Evolutionary conservation across 2,797 vertebrate genomes (phyloP), one percentile per base, ranked within the genome.

Genomic region (Ptychadena robeensis): DNA sequence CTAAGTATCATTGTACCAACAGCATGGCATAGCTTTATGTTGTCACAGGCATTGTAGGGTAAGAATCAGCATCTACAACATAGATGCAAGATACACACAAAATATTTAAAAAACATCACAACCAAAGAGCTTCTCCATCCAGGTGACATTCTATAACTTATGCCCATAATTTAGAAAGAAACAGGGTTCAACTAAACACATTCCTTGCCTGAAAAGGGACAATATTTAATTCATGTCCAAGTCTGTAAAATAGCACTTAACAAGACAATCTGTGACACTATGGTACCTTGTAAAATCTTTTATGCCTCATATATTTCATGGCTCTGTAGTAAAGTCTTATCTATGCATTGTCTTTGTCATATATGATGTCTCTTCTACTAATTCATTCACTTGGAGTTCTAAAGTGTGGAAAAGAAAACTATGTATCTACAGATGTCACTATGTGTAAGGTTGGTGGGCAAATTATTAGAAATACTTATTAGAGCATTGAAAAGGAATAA

Each of bases 221-320:
- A 53, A 67, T 67, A 89, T 87, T 87, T 86, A 80, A 82, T 83
- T 82, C 87, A 88, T 88, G 87, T 90, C 83, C 38, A 86, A 90
- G 89, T 91, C 88, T 88, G 80, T 89, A 88, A 86, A 87, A 88
- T 88, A 69, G 66, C 82, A 76, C 48, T 68, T 85, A 81, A 85
- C 86, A 74, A 30, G 28, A 86, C 77, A 86, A 75, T 83, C 22
- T 79, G 57, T 82, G 30, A 27, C 5, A 88, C 65, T 86, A 73
- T 77, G 64, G 86, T 67, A 77, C 27, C 70, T 74, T 81, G 64
- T 67, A 81, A 74, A 81, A 74, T 71, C 63, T 61, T 76, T 74
- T 57, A 53, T 67, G 63, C 80, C 44, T 81, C 70, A 81, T 74
- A 65, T 66, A 81, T 81, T 81, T 81, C 70, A 66, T 53, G n/a